Percentiles rank a stretch among this genome's conserved stretches.
phyloP scores from a whole-genome alignment of 2,888 invertebrate genomes.

The Drosophila imparisetae region DNA sequence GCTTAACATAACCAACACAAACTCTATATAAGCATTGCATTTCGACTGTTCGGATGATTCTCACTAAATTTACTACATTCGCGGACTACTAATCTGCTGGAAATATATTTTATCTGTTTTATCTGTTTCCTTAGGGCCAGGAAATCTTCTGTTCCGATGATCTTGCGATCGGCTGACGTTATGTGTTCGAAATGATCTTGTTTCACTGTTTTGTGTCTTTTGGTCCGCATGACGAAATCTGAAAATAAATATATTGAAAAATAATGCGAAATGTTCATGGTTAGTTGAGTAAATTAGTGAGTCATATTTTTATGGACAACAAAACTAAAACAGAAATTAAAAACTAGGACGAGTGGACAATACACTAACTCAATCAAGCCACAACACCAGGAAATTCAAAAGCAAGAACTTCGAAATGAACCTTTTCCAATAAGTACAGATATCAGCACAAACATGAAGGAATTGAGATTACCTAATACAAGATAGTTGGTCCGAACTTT shows the following conservation, averaged over 20 bases:
- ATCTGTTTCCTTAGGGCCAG: neutral
- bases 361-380: neutral
- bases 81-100: neutral
- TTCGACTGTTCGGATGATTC: neutral
- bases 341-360: neutral
- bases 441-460: neutral
- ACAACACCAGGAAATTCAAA: neutral
- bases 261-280: neutral
- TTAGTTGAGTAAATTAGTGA: neutral
- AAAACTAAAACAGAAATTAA: neutral
- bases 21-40: neutral
- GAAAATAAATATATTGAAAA: neutral
- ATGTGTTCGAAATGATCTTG: neutral
- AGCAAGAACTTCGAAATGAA: neutral
- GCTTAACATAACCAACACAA: too few relatives aligned
- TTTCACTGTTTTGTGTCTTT: neutral
- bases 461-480: conserved; percentile 46
- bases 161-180: neutral
- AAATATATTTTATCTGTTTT: neutral
- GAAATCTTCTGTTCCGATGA: neutral
- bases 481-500: conserved; percentile 34
- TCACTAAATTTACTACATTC: neutral
- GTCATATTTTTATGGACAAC: neutral
- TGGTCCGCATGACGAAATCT: neutral
- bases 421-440: neutral